Evolutionary conservation across 2,888 invertebrate species (phyloP), one percentile per base, ranked within the genome.

Genomic region (Adelognathus sp.): DNA sequence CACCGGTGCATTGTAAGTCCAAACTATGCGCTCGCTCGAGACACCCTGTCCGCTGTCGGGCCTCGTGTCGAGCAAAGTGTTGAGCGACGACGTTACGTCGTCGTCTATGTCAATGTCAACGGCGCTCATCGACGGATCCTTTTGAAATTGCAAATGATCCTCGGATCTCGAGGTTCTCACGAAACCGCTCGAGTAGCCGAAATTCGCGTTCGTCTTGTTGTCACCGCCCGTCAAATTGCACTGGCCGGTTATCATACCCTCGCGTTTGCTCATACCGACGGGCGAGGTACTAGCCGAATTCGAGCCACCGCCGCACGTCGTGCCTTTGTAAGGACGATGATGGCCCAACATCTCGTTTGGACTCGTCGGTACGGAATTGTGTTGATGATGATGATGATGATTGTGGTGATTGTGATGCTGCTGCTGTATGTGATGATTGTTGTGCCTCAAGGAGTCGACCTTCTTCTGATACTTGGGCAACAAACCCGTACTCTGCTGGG

Each of bases 61-160:
- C 84, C 95, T 93, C 61, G 96, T 97, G 92, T 97, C 97, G 83
- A 98, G 93, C 77, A 98, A 93, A 79, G 97, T 97, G 92, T 98
- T 98, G 80, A 98, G 93, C 81, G 98, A 98, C 90, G 98, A 97
- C 88, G 98, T 97, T 88, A 97, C 95, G 91, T 97, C 97, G 91
- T 98, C 98, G 90, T 97, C 98, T 90, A 98, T 96, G 87, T 98
- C 98, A 87, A 97, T 97, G 84, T 96, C 96, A 83, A 97, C 97
- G 80, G 97, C 95, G 88, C 96, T 96, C 92, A 97, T 94, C 33
- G 94, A 94, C 50, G 94, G 94, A 90, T 95, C 95, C 92, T 95
- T 95, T 93, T 96, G 95, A 87, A 95, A 94, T 92, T 97, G 97
- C 82, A 98, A 92, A 90, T 98, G 98, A 92, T 98, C 98, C 92